Conservation (phyloP, 2,113 vertebrate genomes). For the Hemiscyllium ocellatum region DNA sequence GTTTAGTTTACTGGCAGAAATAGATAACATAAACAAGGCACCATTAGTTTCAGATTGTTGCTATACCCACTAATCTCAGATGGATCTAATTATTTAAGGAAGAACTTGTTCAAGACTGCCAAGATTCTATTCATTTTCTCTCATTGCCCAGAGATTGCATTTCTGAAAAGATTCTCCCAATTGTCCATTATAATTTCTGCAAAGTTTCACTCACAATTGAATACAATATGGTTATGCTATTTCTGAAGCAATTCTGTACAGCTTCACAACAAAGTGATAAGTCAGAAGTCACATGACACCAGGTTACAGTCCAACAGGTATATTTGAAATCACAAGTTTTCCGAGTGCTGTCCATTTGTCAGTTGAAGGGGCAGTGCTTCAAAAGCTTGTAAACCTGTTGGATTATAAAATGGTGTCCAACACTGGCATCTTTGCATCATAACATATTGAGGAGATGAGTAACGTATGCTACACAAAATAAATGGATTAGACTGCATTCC, state of each 20-base stretch:
- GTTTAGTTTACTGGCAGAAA: background rate
- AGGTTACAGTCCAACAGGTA: no score
- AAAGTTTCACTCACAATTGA: background rate
- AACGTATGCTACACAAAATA: no score
- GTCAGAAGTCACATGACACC: no score
- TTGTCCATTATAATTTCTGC: background rate
- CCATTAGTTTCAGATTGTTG: background rate
- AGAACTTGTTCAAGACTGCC: background rate
- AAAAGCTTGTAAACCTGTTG: no score
- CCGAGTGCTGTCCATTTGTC: no score
- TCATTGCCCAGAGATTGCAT: background rate
- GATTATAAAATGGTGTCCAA: no score
- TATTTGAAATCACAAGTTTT: no score
- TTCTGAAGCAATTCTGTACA: background rate
- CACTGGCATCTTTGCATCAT: no score
- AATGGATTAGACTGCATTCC: no score
- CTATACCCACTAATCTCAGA: background rate
- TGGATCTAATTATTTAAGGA: background rate
- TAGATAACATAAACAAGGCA: background rate
- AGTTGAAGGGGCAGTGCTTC: no score
- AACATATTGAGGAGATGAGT: no score
- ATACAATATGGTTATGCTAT: background rate
- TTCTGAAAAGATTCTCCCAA: background rate
- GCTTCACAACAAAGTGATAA: background rate
- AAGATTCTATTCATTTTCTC: background rate